A percentile compares a stretch with the other conserved stretches of the same genome.
Evolutionary conservation across 2,113 vertebrate genomes (phyloP).

Genomic region (Phyllostomus hastatus): DNA sequence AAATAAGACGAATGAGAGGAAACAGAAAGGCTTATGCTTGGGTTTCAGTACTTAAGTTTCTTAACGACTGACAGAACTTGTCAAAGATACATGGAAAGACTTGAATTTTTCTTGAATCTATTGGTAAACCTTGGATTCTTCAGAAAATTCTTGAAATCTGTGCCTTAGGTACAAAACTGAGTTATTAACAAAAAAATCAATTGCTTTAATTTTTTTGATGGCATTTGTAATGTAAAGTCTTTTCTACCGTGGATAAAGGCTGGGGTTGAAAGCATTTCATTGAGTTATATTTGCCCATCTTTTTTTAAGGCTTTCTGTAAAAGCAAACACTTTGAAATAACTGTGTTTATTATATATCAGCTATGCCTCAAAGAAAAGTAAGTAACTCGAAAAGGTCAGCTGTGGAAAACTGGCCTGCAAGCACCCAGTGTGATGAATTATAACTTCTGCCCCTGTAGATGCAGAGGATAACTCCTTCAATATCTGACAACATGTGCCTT

Average conservation of each 20-base stretch:
- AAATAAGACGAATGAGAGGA: neutral
- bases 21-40: neutral
- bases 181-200: neutral
- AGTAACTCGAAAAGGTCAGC: constrained; percentile 40
- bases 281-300: neutral
- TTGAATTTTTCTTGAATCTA: neutral
- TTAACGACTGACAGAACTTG: neutral
- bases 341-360: constrained; percentile 2
- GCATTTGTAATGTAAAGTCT: neutral
- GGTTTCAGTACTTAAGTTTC: neutral
- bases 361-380: constrained; percentile 11
- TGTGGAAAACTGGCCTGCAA: neutral
- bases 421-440: constrained; percentile 24
- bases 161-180: neutral
- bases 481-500: constrained; percentile 59
- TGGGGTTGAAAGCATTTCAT: neutral
- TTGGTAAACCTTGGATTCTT: neutral
- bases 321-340: constrained; percentile 30
- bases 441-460: constrained; percentile 24
- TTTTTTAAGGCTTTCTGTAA: neutral
- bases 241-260: neutral
- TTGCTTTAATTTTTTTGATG: neutral
- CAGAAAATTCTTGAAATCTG: neutral
- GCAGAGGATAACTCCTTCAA: constrained; percentile 37
- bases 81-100: neutral